Base-by-base conservation (phyloP, 2,797 vertebrate genomes). In the Xiphophorus birchmanni region DNA sequence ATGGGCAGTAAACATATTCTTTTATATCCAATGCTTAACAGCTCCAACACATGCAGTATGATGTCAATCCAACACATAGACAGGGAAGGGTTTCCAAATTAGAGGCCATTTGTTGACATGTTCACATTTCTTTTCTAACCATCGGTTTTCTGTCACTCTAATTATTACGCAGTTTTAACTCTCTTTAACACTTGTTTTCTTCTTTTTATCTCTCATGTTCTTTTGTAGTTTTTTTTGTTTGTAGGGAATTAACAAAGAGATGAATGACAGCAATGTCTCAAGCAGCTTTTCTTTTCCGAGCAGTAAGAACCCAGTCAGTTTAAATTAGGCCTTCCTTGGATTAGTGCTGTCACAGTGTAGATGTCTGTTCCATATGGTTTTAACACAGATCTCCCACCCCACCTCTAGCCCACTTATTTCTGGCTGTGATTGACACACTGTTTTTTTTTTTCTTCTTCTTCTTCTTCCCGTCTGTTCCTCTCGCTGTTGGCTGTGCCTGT, bases 401-500 rank as follows among this genome's bases (percentile, higher is more conserved):
- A 92, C 90, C 91, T 89, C 86, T 86, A 92, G 91, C 90, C 86
- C 91, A 94, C 92, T 91, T 94, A 92, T 94, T 94, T 93, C 92
- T 91, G 87, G 81, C 92, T 95, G 92, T 95, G 92, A 94, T 94
- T 95, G 94, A 95, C 93, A 91, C 82, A 76, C 86, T 90, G 85
- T 79, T 10, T 80, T 80, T 89, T 60, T 88, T 15, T 65, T 79
- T 35, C 83, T 83, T 32, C n/a, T 60, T 54, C 35, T 45, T 47
- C 78, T 82, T 79, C 82, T 89, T 84, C 87, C 91, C 91, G 90
- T 93, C 93, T 95, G 93, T 93, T 95, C 92, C 89, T 94, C 90
- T 94, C 93, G 92, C 92, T 95, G 94, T 94, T 95, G 91, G 93
- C 90, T 93, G 93, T 94, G 92, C 92, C 91, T 96, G 94, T 95